Base-by-base conservation (phyloP, 2,888 invertebrate species). In the Diadromus collaris region DNA sequence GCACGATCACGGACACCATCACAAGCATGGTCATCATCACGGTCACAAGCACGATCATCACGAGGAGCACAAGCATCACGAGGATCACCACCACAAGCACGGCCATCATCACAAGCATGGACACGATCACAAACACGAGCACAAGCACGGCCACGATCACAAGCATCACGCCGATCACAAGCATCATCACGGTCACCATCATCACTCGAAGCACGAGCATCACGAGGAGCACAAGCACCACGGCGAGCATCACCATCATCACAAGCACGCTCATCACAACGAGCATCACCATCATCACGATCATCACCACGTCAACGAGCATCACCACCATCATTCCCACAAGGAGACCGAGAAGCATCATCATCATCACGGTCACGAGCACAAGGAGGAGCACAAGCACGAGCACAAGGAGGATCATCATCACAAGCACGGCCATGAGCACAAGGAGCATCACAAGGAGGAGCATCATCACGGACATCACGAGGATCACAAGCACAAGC, bases 221-320 rank as follows among this genome's bases (percentile, higher is more conserved):
- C 87, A 87, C 46, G 85, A 87, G 58, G 85, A 87, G 29, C 87
- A 87, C 46, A 86, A 87, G 24, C 88, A 88, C 44, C 85, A 85
- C 19, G 85, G 85, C 4, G 87, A 88, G 56, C 88, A 88, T 76
- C 88, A 88, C 24, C 88, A 88, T 76, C 88, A 88, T 48, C 88
- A 88, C 73, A 88, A 88, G 44, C 89, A 89, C 41, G 65, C 81
- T 16, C 87, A 88, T 65, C 87, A 88, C 65, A 88, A 89, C 51
- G 88, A 87, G 64, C 87, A 88, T 61, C 87, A 88, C 34, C 89
- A 89, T 54, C 89, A 89, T 13, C 88, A 89, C 48, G 87, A 88
- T 0, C 89, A 89, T 67, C 85, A 89, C 46, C 89, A 89, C 24
- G 81, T 86, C 4, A 88, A 88, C 60, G 86, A 88, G 44, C 88